A percentile compares a stretch with the other conserved stretches of the same genome.
These are phyloP conservation scores for Tachypleus tridentatus DNA, from an alignment of 1,140 invertebrate species.

Conservation along the genomic window DNA sequence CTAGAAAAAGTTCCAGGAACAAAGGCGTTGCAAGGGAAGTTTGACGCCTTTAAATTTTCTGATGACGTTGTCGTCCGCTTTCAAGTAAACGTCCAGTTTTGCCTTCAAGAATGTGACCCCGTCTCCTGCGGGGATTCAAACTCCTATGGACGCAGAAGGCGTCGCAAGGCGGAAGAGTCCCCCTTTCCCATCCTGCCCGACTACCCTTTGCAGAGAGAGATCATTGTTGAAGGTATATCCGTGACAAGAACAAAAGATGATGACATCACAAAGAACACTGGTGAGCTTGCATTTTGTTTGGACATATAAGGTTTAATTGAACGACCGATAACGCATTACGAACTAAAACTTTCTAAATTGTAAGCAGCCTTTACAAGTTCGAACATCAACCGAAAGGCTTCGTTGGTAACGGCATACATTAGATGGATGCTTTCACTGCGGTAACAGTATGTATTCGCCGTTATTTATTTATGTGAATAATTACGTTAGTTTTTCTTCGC, in stretches of 20 bases:
- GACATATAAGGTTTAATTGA: too few relatives aligned
- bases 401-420: too few relatives aligned
- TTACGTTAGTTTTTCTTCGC: too few relatives aligned
- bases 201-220: constrained; percentile 30
- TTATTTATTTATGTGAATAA: too few relatives aligned
- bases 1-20: constrained; percentile 33
- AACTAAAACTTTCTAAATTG: too few relatives aligned
- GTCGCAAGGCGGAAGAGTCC: constrained; percentile 1
- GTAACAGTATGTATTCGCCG: too few relatives aligned
- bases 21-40: constrained; percentile 31
- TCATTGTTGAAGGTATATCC: constrained; percentile 28
- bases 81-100: constrained; percentile 53
- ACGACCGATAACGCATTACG: too few relatives aligned
- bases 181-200: constrained; percentile 24
- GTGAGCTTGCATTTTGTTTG: neutral
- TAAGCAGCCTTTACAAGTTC: too few relatives aligned
- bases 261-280: constrained; percentile 1
- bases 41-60: constrained; percentile 57
- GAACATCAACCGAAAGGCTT: too few relatives aligned
- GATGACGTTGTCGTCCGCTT: constrained; percentile 52
- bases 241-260: constrained; percentile 9
- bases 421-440: too few relatives aligned
- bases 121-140: constrained; percentile 33
- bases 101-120: constrained; percentile 43
- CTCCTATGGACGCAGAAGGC: constrained; percentile 14